Percentiles rank a stretch among this genome's conserved stretches.
These are phyloP conservation scores for Mus spicilegus DNA, from an alignment of 2,113 vertebrate genomes.

Conservation along the genomic window DNA sequence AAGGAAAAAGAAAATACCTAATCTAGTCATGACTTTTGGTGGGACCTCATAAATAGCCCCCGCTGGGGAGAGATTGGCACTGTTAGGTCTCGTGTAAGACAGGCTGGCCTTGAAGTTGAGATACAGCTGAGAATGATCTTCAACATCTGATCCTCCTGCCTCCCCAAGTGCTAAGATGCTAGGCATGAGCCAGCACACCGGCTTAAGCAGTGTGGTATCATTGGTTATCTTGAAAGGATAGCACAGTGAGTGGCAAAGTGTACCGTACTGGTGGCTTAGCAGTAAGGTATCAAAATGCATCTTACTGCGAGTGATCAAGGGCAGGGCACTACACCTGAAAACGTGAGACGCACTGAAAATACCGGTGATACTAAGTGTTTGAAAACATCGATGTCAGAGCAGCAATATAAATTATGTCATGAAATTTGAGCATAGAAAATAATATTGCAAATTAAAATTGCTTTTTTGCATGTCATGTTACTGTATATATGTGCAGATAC, in stretches of 20 bases:
- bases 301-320: not conserved
- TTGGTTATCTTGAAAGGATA: not conserved
- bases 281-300: not conserved
- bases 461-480: not conserved
- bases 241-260: too few species aligned
- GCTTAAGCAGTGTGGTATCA: not conserved
- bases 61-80: too few species aligned
- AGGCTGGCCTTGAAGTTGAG: not conserved
- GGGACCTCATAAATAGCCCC: not conserved
- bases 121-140: not conserved
- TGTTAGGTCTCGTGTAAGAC: too few species aligned
- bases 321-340: not conserved
- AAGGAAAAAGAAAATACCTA: not conserved
- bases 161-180: not conserved
- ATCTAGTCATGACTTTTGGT: not conserved
- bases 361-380: not conserved
- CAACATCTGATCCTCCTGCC: not conserved
- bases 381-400: not conserved
- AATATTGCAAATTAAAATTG: not conserved
- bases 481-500: not conserved
- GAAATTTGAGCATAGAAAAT: not conserved
- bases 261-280: not conserved
- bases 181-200: not conserved
- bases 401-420: not conserved
- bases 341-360: not conserved